phyloP scores from a whole-genome alignment of 2,888 invertebrate species.

The Serrognathus titanus region DNA sequence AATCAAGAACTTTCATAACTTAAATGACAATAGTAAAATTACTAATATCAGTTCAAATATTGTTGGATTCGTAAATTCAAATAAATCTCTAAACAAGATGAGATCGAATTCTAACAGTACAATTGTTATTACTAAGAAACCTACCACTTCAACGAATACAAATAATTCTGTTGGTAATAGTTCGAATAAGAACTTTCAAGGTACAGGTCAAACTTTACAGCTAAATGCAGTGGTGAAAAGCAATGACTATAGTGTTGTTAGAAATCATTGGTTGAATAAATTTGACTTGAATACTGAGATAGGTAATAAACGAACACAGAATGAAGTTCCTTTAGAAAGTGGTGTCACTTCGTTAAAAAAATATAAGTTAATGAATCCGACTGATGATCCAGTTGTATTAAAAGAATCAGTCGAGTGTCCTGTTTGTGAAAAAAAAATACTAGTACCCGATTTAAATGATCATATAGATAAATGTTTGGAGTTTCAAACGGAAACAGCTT shows the following conservation, averaged over 20 bases:
- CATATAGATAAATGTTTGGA: constrained; percentile 26
- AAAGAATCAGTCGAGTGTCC: constrained; percentile 41
- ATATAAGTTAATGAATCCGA: background rate
- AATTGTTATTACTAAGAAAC: constrained; percentile 25
- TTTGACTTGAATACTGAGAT: constrained; percentile 27
- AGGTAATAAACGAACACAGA: constrained; percentile 18
- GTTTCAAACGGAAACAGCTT: constrained; percentile 33
- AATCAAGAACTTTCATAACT: background rate
- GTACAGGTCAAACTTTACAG: constrained; percentile 20
- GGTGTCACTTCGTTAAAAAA: constrained; percentile 12
- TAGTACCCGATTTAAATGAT: constrained; percentile 15
- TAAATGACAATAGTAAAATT: background rate
- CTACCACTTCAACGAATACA: constrained; percentile 7
- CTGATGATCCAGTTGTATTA: background rate
- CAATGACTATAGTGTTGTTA: constrained; percentile 37
- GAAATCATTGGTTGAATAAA: constrained; percentile 48
- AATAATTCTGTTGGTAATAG: background rate
- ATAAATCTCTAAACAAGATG: constrained; percentile 3
- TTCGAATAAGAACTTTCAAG: constrained; percentile 17
- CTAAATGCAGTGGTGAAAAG: constrained; percentile 1
- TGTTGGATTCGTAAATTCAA: constrained; percentile 13
- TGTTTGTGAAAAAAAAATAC: constrained; percentile 36
- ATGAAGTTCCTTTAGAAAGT: constrained; percentile 6
- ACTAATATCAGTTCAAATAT: constrained; percentile 1
- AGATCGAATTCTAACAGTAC: constrained; percentile 23